These are phyloP conservation scores for Champsocephalus esox DNA, from an alignment of 2,797 vertebrate species.

Conservation along the genomic window DNA sequence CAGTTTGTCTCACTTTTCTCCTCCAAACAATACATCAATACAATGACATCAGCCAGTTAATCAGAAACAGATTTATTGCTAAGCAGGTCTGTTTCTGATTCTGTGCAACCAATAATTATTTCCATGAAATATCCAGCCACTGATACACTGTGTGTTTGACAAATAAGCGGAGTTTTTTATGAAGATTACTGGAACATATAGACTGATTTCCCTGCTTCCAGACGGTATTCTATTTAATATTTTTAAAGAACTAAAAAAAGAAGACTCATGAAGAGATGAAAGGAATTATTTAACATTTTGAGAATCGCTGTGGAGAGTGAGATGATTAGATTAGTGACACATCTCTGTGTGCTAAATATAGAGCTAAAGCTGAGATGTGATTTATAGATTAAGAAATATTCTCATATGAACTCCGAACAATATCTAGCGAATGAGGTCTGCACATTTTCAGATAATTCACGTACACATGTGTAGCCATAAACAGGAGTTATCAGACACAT, in stretches of 20 bases:
- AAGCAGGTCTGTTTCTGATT: too few relatives aligned
- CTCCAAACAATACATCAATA: slow-evolving; percentile 33
- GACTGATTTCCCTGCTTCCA: neutral
- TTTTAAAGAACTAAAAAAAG: neutral
- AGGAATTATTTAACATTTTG: neutral
- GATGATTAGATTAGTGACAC: neutral
- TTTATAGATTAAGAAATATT: neutral
- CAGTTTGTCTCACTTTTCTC: slow-evolving; percentile 50
- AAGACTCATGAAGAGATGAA: neutral
- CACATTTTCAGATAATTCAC: too few relatives aligned
- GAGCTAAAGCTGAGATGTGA: neutral
- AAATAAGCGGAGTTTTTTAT: too few relatives aligned
- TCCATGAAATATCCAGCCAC: neutral
- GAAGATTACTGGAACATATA: too few relatives aligned
- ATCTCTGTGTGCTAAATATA: neutral
- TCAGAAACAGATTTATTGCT: too few relatives aligned
- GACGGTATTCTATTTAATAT: neutral
- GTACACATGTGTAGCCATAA: too few relatives aligned
- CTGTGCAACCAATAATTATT: neutral
- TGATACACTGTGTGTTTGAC: too few relatives aligned
- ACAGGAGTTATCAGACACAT: too few relatives aligned
- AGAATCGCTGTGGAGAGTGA: too few relatives aligned
- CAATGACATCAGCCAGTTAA: neutral
- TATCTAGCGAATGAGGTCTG: too few relatives aligned
- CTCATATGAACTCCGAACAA: too few relatives aligned